phyloP scores from a whole-genome alignment of 2,888 invertebrate genomes.

The Polyploca ridens region DNA sequence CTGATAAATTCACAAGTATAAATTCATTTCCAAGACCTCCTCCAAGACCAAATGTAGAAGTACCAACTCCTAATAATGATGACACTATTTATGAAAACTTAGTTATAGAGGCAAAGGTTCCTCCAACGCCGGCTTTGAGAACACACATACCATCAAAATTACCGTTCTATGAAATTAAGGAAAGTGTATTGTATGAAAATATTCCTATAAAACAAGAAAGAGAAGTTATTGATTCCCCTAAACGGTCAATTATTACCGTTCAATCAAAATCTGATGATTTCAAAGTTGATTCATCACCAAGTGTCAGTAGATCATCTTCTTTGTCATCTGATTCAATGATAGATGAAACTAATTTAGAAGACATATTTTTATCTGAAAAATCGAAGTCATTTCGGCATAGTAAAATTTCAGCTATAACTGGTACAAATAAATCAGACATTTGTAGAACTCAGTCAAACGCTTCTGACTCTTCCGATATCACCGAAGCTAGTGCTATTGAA shows the following conservation, averaged over 20 bases:
- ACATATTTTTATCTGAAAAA: conserved; percentile 75
- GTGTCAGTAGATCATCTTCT: conserved; percentile 66
- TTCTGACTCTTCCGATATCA: conserved; percentile 67
- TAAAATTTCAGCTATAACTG: conserved; percentile 44
- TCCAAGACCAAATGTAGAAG: conserved; percentile 52
- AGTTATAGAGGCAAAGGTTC: conserved; percentile 39
- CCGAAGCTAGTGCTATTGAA: conserved; percentile 77
- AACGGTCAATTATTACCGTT: conserved; percentile 50
- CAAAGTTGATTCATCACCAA: conserved; percentile 44
- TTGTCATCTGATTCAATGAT: conserved; percentile 74
- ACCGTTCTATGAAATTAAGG: conserved; percentile 44
- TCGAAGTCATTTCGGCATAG: conserved; percentile 75
- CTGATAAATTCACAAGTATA: conserved; percentile 28
- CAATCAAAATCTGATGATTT: conserved; percentile 43
- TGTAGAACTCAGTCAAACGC: conserved; percentile 64
- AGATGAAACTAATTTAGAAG: conserved; percentile 78
- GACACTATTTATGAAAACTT: conserved; percentile 72
- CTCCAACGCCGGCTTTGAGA: conserved; percentile 71
- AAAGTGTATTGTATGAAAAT: conserved; percentile 70
- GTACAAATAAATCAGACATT: conserved; percentile 52
- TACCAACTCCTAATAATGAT: conserved; percentile 34
- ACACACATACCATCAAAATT: conserved; percentile 63
- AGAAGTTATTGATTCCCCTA: conserved; percentile 59
- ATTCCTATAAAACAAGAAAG: conserved; percentile 51
- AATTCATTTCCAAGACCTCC: conserved; percentile 60